Conservation (phyloP, 2,888 invertebrate species). For the Eretmocerus hayati region DNA sequence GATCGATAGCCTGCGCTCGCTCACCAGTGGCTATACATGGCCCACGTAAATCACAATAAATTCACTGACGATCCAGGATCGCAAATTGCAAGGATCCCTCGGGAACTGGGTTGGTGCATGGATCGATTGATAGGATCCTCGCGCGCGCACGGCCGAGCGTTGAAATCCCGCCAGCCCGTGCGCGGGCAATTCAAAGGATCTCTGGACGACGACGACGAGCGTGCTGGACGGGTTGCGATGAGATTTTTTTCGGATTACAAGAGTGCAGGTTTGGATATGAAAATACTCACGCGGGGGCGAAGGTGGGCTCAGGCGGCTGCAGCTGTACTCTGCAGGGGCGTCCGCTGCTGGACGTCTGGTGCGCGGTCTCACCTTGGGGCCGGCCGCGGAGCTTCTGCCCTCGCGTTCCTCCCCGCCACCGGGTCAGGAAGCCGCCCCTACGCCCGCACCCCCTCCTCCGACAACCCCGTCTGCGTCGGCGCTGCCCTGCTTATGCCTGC, state of each 20-base stretch:
- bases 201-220: too few relatives aligned
- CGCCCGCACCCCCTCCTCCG: slow-evolving; percentile 11
- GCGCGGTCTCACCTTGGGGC: slow-evolving; percentile 44
- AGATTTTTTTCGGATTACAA: slow-evolving; percentile 26
- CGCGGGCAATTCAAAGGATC: neutral
- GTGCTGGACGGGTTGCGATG: neutral
- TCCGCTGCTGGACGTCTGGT: slow-evolving; percentile 38
- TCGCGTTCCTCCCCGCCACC: slow-evolving; percentile 45
- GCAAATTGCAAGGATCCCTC: neutral
- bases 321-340: slow-evolving; percentile 34
- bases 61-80: neutral
- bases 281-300: neutral
- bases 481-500: too few relatives aligned
- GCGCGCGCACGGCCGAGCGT: neutral
- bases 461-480: neutral
- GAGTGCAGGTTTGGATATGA: too few relatives aligned
- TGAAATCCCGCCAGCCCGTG: slow-evolving; percentile 3
- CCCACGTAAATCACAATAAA: too few relatives aligned
- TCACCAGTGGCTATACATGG: too few relatives aligned
- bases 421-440: slow-evolving; percentile 25
- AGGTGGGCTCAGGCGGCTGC: neutral
- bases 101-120: too few relatives aligned
- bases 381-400: slow-evolving; percentile 46
- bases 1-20: too few relatives aligned
- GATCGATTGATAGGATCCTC: neutral